Percentiles rank a stretch among this genome's conserved stretches.
Conservation (phyloP, 2,888 invertebrate genomes). For the Ennomos erosarius region DNA sequence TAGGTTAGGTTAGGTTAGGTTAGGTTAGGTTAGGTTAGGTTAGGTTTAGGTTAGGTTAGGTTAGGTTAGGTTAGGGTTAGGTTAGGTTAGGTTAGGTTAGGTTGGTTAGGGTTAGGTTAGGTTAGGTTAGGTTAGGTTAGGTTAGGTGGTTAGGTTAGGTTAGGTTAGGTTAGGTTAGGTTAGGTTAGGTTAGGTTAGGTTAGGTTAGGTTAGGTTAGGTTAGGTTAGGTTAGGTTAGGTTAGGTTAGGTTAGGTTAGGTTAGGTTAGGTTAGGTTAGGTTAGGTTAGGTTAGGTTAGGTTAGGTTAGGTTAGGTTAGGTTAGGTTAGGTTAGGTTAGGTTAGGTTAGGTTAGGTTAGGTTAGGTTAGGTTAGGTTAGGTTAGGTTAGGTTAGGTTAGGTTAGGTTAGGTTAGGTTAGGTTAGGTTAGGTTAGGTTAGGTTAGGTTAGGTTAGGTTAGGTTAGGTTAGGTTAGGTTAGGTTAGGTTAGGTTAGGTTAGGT, state of each 20-base stretch:
- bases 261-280: constrained; percentile 41
- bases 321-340: constrained; percentile 31
- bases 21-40: constrained; percentile 40
- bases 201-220: constrained; percentile 41
- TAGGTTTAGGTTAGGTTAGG: constrained; percentile 39
- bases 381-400: constrained; percentile 33
- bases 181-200: constrained; percentile 43
- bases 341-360: constrained; percentile 32
- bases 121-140: too few species aligned
- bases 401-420: constrained; percentile 32
- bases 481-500: constrained; percentile 28
- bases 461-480: constrained; percentile 32
- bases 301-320: constrained; percentile 34
- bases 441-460: constrained; percentile 32
- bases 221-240: constrained; percentile 41
- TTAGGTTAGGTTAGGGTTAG: constrained; percentile 37
- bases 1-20: constrained; percentile 40
- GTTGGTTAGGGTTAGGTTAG: too few species aligned
- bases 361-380: constrained; percentile 33
- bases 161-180: constrained; percentile 41
- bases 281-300: constrained; percentile 32
- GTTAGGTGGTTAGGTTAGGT: too few species aligned
- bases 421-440: constrained; percentile 33
- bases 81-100: constrained; percentile 40
- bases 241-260: constrained; percentile 42